Percentiles rank a stretch among this genome's conserved stretches.
Evolutionary conservation across 1,140 invertebrate species (phyloP).

Genomic region (Panagrolaimus sp.): DNA sequence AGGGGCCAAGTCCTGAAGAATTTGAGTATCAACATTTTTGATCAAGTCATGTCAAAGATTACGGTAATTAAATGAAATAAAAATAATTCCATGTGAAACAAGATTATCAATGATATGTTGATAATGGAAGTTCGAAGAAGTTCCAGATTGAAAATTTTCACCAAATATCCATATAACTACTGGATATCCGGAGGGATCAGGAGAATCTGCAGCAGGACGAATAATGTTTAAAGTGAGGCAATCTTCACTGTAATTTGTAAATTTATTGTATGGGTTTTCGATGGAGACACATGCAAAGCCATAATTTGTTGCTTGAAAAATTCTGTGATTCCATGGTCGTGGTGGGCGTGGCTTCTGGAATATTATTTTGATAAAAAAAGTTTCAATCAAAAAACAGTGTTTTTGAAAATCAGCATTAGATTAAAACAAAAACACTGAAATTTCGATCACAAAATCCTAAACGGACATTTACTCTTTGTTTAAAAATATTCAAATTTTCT

Average conservation of each 20-base stretch:
- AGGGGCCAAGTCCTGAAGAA: not conserved
- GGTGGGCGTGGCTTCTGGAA: not conserved
- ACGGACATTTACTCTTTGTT: too few species aligned
- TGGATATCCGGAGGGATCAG: not conserved
- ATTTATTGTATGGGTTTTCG: not conserved
- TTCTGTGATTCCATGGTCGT: not conserved
- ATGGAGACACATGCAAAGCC: not conserved
- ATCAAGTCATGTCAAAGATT: too few species aligned
- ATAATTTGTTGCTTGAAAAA: not conserved
- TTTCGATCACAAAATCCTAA: too few species aligned
- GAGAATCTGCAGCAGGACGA: not conserved
- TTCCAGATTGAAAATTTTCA: not conserved
- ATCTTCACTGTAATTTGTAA: not conserved
- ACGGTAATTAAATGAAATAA: not conserved
- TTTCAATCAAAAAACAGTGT: not conserved
- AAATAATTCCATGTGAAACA: not conserved
- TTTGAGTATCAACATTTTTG: too few species aligned
- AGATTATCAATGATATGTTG: not conserved
- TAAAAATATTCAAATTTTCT: too few species aligned
- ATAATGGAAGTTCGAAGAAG: not conserved
- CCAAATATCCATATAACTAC: not conserved
- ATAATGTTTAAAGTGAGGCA: not conserved
- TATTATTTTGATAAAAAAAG: not conserved
- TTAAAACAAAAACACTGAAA: too few species aligned
- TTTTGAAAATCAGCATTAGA: too few species aligned